Conservation (phyloP, 2,888 invertebrate species). For the Lamellibrachia satsuma region DNA sequence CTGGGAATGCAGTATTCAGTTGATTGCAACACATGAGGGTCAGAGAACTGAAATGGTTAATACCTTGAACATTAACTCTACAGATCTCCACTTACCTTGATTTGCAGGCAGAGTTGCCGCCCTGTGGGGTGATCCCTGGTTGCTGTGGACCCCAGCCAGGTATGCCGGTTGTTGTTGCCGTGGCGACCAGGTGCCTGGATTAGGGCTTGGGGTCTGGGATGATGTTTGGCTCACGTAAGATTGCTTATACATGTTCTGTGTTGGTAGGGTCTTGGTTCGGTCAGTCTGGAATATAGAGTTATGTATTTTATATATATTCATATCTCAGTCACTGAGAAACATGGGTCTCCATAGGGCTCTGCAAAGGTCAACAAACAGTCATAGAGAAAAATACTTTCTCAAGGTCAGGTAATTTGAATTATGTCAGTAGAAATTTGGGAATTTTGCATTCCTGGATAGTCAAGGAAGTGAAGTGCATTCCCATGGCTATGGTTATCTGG, state of each 20-base stretch:
- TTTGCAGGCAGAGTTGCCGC: conserved; percentile 13
- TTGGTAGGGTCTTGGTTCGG: neutral
- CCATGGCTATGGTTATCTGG: too few species aligned
- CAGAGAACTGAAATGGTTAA: too few species aligned
- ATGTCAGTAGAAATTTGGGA: too few species aligned
- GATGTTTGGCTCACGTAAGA: neutral
- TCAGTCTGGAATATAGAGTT: neutral
- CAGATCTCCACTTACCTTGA: conserved; percentile 24
- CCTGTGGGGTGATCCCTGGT: conserved; percentile 34
- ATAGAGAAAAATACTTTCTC: too few species aligned
- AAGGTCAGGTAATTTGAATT: too few species aligned
- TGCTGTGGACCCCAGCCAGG: conserved; percentile 17
- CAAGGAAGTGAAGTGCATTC: too few species aligned
- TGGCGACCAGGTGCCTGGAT: neutral
- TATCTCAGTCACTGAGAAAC: too few species aligned
- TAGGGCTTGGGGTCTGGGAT: neutral
- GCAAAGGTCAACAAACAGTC: too few species aligned
- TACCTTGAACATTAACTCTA: neutral
- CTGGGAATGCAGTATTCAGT: too few species aligned
- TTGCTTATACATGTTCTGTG: neutral
- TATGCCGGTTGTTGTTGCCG: neutral
- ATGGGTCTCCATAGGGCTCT: neutral
- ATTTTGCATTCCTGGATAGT: too few species aligned
- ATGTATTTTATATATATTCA: too few species aligned
- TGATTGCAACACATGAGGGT: too few species aligned